Evolutionary conservation across 2,888 invertebrate species (phyloP), one percentile per base, ranked within the genome.

Genomic region (Drosophila neotestacea): DNA sequence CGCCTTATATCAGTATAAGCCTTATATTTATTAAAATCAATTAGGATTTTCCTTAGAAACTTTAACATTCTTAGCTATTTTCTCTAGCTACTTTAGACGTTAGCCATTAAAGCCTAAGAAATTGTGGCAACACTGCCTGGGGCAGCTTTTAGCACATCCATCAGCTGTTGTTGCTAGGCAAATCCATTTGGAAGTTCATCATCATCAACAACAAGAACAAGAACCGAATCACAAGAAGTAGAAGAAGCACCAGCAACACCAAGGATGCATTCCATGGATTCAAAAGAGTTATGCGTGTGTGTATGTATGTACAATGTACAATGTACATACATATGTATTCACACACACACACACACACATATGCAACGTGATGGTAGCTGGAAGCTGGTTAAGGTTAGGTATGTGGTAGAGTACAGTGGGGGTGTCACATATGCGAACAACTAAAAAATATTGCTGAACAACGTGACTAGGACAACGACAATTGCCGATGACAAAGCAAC

Each of bases 401-500:
- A 16, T 16, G 16, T 16, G 16, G 16, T 16, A 16, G 16, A 16
- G 16, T 16, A 16, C 16, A 16, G 16, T 16, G 22, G 42, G 10
- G 28, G 10, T 9, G 16, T 22, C 59, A 44, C 32, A 51, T 13
- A 44, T 42, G 41, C n/a, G 63, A 32, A 30, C 62, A 79, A 51
- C 58, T 64, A 81, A 74, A 73, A 82, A 75, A 85, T 88, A 83
- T 87, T 69, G 84, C 86, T 67, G 86, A 88, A 67, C 86, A 88
- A 88, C 88, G 83, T 84, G 83, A 84, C 83, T 83, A 74, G 67
- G 83, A 82, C 77, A 82, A 76, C 77, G 81, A 85, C 81, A 87
- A 82, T 79, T 79, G 86, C 60, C 79, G 83, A 88, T 83, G 83
- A 88, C 86, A 88, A 83, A 85, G 86, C 79, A 85, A 81, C 74